Percentiles rank a stretch among this genome's conserved stretches.
These are phyloP conservation scores for Halyomorpha halys DNA, from an alignment of 1,140 invertebrate species.

Conservation along the genomic window DNA sequence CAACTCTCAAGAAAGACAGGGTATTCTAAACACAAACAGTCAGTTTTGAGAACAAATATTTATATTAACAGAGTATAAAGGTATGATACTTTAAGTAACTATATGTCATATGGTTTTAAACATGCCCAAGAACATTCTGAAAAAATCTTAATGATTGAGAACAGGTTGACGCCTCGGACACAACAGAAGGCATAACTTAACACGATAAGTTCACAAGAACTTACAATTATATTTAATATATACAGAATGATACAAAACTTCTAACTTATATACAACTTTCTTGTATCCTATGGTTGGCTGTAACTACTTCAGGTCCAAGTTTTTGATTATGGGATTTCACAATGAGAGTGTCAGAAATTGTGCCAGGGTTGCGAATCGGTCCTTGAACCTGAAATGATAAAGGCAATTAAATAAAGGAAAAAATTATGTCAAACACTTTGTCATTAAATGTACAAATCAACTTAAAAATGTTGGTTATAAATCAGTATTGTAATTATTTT, in stretches of 20 bases:
- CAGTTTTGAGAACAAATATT: constrained; percentile 17
- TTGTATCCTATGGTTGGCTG: constrained; percentile 70
- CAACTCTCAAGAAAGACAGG: not conserved
- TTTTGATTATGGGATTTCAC: constrained; percentile 37
- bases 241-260: constrained; percentile 25
- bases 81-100: constrained; percentile 11
- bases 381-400: constrained; percentile 20
- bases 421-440: not conserved
- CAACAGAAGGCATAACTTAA: constrained; percentile 14
- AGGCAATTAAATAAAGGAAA: not conserved
- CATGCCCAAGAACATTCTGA: constrained; percentile 8
- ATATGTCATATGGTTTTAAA: constrained; percentile 3
- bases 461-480: too few species aligned
- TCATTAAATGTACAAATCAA: too few species aligned
- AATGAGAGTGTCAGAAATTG: constrained; percentile 24
- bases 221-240: constrained; percentile 25
- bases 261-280: constrained; percentile 69
- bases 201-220: constrained; percentile 17
- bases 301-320: constrained; percentile 63
- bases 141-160: constrained; percentile 2
- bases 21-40: constrained; percentile 4
- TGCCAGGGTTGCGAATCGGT: constrained; percentile 4
- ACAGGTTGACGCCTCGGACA: not conserved
- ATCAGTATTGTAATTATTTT: too few species aligned
- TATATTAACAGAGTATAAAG: constrained; percentile 16